Evolutionary conservation across 2,888 invertebrate species (phyloP).

Genomic region (Caradrina clavipalpis): DNA sequence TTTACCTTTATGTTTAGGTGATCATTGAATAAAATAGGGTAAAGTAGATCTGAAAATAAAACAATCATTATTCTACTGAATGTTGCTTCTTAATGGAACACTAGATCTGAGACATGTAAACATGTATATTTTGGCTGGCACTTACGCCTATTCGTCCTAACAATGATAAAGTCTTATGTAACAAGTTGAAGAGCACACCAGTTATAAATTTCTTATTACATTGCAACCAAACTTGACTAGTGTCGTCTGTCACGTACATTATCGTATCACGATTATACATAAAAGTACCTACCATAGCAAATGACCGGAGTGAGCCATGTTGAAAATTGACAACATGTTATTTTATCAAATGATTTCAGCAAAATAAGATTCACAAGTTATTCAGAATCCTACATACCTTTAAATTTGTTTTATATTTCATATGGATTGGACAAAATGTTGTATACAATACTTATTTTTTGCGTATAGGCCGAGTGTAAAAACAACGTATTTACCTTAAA

Average conservation of each 20-base stretch:
- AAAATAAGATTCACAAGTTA: conserved; percentile 40
- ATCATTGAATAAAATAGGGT: conserved; percentile 53
- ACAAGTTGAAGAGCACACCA: conserved; percentile 36
- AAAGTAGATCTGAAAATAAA: conserved; percentile 61
- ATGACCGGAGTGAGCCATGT: conserved; percentile 83
- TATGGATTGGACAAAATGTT: conserved; percentile 53
- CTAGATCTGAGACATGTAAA: conserved; percentile 43
- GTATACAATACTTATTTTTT: conserved; percentile 59
- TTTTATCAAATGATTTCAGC: conserved; percentile 46
- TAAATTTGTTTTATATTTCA: conserved; percentile 36
- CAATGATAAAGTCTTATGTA: conserved; percentile 61
- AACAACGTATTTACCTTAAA: conserved; percentile 74
- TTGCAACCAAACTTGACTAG: conserved; percentile 49
- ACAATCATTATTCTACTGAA: conserved; percentile 28
- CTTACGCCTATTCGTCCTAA: conserved; percentile 42
- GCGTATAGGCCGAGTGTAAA: conserved; percentile 49
- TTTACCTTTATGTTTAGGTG: conserved; percentile 63
- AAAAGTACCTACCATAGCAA: conserved; percentile 68
- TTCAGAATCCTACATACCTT: conserved; percentile 24
- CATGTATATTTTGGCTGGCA: conserved; percentile 56
- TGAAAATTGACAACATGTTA: conserved; percentile 82
- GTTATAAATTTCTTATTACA: conserved; percentile 47
- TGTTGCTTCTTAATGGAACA: conserved; percentile 39
- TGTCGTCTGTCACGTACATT: conserved; percentile 57
- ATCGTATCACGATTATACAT: conserved; percentile 64